A percentile compares a stretch with the other conserved stretches of the same genome.
Conservation (phyloP, 2,797 vertebrate genomes). For the Urophycis tenuis region DNA sequence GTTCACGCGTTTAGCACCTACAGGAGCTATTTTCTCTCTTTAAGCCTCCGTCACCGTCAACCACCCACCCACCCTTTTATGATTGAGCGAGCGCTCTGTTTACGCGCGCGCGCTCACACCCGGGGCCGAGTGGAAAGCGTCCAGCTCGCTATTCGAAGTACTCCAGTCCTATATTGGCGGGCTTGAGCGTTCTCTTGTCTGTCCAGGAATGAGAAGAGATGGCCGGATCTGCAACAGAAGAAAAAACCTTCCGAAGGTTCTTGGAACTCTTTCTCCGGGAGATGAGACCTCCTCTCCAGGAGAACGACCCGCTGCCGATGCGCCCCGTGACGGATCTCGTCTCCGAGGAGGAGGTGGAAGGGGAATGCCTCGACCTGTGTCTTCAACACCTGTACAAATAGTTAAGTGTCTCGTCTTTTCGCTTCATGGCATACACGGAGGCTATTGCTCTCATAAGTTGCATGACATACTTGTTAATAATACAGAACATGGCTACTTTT, state of each 20-base stretch:
- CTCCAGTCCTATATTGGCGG: conserved; percentile 40
- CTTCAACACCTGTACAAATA: conserved; percentile 96
- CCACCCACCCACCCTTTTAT: not conserved
- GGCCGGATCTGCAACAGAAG: conserved; percentile 86
- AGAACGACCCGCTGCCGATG: conserved; percentile 79
- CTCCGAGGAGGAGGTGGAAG: conserved; percentile 91
- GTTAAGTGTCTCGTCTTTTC: conserved; percentile 72
- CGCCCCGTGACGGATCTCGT: conserved; percentile 88
- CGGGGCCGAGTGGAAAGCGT: not conserved
- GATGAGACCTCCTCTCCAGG: conserved; percentile 89
- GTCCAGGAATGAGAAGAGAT: conserved; percentile 87
- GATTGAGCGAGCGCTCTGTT: not conserved
- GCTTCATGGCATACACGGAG: not conserved
- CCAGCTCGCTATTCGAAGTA: not conserved
- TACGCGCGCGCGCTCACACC: conserved; percentile 37
- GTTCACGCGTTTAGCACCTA: not conserved
- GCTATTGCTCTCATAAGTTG: not conserved
- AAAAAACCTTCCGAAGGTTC: conserved; percentile 97
- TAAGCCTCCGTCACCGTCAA: not conserved
- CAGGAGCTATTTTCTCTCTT: not conserved
- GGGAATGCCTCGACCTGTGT: conserved; percentile 92
- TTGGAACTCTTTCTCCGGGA: conserved; percentile 93
- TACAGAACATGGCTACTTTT: not conserved
- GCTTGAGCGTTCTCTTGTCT: conserved; percentile 39
- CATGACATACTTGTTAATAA: not conserved